Percentiles rank a stretch among this genome's conserved stretches.
Evolutionary conservation across 2,113 vertebrate species (phyloP).

Genomic region (Phylloscopus whistleri): DNA sequence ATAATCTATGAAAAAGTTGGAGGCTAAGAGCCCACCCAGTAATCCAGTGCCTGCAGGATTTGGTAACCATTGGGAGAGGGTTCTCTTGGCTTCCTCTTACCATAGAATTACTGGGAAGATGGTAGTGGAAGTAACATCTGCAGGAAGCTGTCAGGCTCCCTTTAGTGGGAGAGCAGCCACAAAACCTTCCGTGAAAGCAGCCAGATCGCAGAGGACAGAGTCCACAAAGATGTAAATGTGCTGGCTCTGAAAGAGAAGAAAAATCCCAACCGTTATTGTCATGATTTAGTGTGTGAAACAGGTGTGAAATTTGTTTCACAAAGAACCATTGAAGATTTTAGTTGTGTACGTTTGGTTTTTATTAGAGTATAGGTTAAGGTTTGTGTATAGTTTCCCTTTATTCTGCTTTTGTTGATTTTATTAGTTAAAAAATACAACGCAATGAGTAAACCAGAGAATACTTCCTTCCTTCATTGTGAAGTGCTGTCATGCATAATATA

Average conservation of each 20-base stretch:
- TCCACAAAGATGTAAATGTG: neutral
- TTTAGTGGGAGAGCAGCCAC: neutral
- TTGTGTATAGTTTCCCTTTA: neutral
- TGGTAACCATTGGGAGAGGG: fast-evolving
- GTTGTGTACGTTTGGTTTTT: neutral
- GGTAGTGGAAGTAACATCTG: neutral
- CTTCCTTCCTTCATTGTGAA: neutral
- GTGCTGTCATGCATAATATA: neutral
- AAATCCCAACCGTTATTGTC: neutral
- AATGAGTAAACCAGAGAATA: neutral
- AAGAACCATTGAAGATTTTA: neutral
- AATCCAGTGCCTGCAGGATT: neutral
- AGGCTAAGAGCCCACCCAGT: neutral
- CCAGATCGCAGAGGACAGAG: neutral
- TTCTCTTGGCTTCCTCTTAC: neutral
- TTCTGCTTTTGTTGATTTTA: neutral
- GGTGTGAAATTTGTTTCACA: neutral
- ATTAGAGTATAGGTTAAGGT: neutral
- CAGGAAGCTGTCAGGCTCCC: neutral
- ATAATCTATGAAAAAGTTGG: neutral
- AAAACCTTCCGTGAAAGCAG: fast-evolving
- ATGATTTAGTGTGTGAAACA: neutral
- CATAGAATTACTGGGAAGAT: neutral
- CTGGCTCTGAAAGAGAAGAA: neutral
- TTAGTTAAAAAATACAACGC: neutral